Evolutionary conservation across 2,113 vertebrate species (phyloP), one percentile per base, ranked within the genome.

Genomic region (Pterophyllum scalare): DNA sequence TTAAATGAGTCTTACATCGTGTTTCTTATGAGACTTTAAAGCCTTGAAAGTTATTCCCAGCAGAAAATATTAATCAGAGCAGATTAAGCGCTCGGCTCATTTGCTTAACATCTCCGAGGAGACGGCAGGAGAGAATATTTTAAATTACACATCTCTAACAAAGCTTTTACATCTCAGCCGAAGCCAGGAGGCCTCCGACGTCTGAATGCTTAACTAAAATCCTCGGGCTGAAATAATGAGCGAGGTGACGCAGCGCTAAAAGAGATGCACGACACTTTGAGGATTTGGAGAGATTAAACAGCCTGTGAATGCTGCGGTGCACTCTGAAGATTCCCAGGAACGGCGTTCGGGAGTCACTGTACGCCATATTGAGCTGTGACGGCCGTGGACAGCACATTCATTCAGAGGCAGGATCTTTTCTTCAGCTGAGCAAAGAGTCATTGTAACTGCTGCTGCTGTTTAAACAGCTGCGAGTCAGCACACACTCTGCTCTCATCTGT

Each of bases 41-140:
- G 86, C 87, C 86, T 54, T 78, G 24, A 89, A 91, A 93, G 85
- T 93, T 91, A 94, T 93, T 92, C 89, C 84, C 85, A 5, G 20
- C 4, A 86, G 91, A 46, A 94, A 88, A 91, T 90, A 92, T 94
- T 94, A 87, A 94, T 95, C 92, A 93, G 77, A 52, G 84, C 84
- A 92, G 94, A 92, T 94, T 93, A 94, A 77, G 59, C 81, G 57
- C 88, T 92, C 77, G 26, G 74, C 82, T 86, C 88, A 91, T 93
- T 89, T 93, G 91, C 88, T 89, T 93, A 91, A 92, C 88, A 83
- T 92, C 88, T 89, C 79, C 0, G 38, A 64, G 82, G 88, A 79
- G 83, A 82, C 13, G 60, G 11, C 6, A 20, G 58, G 19, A 59
- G 85, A 89, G 83, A 79, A 67, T 85, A 60, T 89, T 84, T 90